Base-by-base conservation (phyloP, 2,797 vertebrate genomes). In the Syngnathus acus region DNA sequence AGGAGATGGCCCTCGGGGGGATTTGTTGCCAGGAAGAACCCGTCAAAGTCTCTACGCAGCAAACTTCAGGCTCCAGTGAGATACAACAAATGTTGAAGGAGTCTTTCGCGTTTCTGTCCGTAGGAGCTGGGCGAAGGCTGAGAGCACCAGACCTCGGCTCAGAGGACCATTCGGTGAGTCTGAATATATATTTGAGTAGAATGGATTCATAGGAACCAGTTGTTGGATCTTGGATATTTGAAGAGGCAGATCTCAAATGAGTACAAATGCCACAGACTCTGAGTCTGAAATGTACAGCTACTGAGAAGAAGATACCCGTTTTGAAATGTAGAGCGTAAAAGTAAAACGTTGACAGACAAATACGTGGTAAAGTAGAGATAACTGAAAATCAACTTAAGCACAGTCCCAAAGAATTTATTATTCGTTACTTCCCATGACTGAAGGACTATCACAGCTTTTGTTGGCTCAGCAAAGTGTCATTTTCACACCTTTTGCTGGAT, bases 141-240 rank as follows among this genome's bases (percentile, higher is more conserved):
- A 91, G 90, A 68, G 92, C 86, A 0, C 86, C 91, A 21, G 93
- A 95, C 62, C 85, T 88, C 0, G 85, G 87, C 0, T 83, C 83
- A 47, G 93, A 93, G 0, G 93, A 93, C 70, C 83, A 87, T 68
- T 93, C 94, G 68, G 97, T 98, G 74, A 95, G 96, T 92, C 42
- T 26, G 14, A 40, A 60, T 40, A 21, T 11, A 11, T 3, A 14
- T 23, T 43, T 62, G 14, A 43, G n/a, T 13, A 8, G 62, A 10
- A 9, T 17, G 48, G n/a, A 37, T 57, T 5, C 32, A 37, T 14
- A 16, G 54, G 23, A 57, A 57, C 2, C 26, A 32, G 6, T 26
- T 5, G 23, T 32, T 57, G 26, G 26, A 16, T 32, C 26, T 57
- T 26, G 11, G 26, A 26, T 14, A 32, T 47, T n/a, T 51, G 9